Evolutionary conservation across 1,140 invertebrate species (phyloP).

Genomic region (Eumaeus atala): DNA sequence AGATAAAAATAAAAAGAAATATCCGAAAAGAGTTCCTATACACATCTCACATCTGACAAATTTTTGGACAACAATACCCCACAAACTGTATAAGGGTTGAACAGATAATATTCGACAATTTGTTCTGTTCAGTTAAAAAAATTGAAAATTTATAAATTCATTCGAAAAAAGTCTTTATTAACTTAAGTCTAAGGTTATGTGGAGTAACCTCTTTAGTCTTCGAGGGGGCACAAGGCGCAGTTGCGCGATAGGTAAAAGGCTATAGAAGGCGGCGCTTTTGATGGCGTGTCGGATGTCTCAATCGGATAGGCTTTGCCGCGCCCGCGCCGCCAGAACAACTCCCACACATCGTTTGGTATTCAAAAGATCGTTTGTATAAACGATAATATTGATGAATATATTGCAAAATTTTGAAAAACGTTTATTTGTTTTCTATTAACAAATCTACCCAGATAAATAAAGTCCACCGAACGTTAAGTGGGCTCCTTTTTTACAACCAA

Average conservation of each 20-base stretch:
- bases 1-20: constrained; percentile 37
- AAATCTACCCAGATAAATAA: too few species aligned
- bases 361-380: constrained; percentile 26
- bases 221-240: constrained; percentile 27
- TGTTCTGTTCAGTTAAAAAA: constrained; percentile 18
- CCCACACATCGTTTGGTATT: constrained; percentile 38
- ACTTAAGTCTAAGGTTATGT: constrained; percentile 9
- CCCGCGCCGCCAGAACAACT: constrained; percentile 40
- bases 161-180: constrained; percentile 18
- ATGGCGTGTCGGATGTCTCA: constrained; percentile 67
- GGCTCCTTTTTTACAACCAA: too few species aligned
- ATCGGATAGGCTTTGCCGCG: constrained; percentile 59
- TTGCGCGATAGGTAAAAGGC: constrained; percentile 50
- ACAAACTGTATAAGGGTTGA: constrained; percentile 62
- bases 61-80: constrained; percentile 58
- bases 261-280: constrained; percentile 64
- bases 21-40: constrained; percentile 40
- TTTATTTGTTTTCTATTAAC: constrained; percentile 4
- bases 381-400: constrained; percentile 25
- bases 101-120: constrained; percentile 43
- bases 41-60: constrained; percentile 60
- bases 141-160: neutral
- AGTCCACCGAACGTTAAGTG: too few species aligned
- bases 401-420: constrained; percentile 25
- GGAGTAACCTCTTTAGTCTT: neutral